Conservation (phyloP, 2,113 vertebrate genomes). For the Psilopogon haemacephalus region DNA sequence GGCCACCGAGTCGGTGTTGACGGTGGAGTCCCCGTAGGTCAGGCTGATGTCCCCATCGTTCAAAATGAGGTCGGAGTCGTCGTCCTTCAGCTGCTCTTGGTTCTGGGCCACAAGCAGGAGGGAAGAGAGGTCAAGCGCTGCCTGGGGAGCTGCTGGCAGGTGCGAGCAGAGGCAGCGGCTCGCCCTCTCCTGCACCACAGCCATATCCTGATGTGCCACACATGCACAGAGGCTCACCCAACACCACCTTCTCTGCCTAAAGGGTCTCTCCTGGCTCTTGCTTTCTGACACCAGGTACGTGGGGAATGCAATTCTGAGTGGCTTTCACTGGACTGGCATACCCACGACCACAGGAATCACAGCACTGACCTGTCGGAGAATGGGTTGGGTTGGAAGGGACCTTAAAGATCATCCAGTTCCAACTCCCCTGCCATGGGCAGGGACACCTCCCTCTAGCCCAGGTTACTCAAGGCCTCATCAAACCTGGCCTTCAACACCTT, state of each 20-base stretch:
- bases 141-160: not conserved
- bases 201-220: not conserved
- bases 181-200: not conserved
- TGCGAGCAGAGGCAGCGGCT: accelerated
- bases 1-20: conserved; percentile 80
- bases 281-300: not conserved
- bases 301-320: not conserved
- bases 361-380: too few species aligned
- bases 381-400: too few species aligned
- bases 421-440: too few species aligned
- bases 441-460: too few species aligned
- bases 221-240: not conserved
- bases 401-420: too few species aligned
- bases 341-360: not conserved
- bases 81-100: conserved; percentile 92
- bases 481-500: too few species aligned
- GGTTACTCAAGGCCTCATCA: too few species aligned
- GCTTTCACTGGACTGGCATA: not conserved
- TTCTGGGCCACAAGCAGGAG: conserved; percentile 78
- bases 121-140: not conserved
- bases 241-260: not conserved
- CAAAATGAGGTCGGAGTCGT: conserved; percentile 96
- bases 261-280: not conserved
- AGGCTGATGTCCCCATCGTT: conserved; percentile 91
- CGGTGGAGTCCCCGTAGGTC: conserved; percentile 89